Evolutionary conservation across 2,797 vertebrate species (phyloP).

Genomic region (Brachymystax lenok): DNA sequence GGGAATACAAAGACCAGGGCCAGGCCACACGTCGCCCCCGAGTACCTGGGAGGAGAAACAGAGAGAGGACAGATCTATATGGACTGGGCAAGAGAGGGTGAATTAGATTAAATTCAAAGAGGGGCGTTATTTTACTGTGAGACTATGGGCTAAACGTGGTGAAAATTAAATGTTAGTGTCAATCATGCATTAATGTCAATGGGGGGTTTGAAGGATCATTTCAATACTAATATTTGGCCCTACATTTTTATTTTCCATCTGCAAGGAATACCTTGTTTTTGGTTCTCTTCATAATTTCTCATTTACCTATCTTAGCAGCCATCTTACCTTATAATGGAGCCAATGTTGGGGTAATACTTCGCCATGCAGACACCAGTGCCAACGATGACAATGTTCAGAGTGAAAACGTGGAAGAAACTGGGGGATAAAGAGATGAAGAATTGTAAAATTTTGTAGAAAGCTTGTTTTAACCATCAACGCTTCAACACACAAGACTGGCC

Average conservation of each 20-base stretch:
- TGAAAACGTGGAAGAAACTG: conserved; percentile 86
- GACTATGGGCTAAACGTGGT: neutral
- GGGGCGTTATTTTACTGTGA: neutral
- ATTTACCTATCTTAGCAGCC: neutral
- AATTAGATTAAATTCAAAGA: neutral
- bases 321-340: conserved; percentile 90
- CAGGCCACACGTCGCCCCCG: conserved; percentile 91
- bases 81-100: neutral
- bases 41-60: conserved; percentile 78
- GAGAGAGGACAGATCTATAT: neutral
- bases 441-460: neutral
- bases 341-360: conserved; percentile 93
- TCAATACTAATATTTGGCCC: neutral
- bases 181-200: neutral
- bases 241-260: neutral
- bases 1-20: conserved; percentile 94
- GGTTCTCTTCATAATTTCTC: neutral
- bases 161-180: neutral
- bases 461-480: neutral
- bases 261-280: neutral
- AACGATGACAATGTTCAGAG: conserved; percentile 84
- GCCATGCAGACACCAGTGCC: conserved; percentile 87
- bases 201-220: neutral
- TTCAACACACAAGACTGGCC: neutral
- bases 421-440: neutral